phyloP scores from a whole-genome alignment of 2,888 invertebrate genomes.

The Xestia ashworthii region DNA sequence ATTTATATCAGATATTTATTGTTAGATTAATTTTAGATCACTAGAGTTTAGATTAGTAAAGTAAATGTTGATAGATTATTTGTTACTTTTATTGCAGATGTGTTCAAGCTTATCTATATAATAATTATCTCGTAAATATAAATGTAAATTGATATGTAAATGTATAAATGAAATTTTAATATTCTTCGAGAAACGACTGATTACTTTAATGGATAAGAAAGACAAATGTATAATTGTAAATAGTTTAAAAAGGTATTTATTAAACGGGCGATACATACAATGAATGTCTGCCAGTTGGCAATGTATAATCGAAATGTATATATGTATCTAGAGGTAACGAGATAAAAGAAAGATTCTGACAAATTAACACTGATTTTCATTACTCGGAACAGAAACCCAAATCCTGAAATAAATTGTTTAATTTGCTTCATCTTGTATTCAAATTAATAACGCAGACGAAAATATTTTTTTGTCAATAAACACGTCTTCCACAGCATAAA shows the following conservation, averaged over 20 bases:
- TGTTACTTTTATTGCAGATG: slow-evolving; percentile 84
- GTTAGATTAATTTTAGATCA: slow-evolving; percentile 77
- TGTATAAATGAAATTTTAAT: slow-evolving; percentile 67
- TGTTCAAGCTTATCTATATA: slow-evolving; percentile 84
- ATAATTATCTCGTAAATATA: slow-evolving; percentile 66
- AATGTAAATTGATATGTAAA: slow-evolving; percentile 66
- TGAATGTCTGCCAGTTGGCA: slow-evolving; percentile 69
- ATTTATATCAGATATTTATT: slow-evolving; percentile 84
- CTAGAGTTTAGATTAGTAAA: slow-evolving; percentile 74
- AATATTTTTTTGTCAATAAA: not conserved
- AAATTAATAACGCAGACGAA: not conserved
- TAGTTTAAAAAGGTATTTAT: slow-evolving; percentile 79
- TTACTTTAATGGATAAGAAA: slow-evolving; percentile 77
- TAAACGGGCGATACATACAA: slow-evolving; percentile 72
- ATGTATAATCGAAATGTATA: slow-evolving; percentile 77
- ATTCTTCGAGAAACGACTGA: slow-evolving; percentile 83
- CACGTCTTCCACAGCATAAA: not conserved
- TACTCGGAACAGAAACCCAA: slow-evolving; percentile 32
- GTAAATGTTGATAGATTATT: slow-evolving; percentile 78
- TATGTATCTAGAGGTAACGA: slow-evolving; percentile 82
- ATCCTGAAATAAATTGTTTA: not conserved
- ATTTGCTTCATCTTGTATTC: not conserved
- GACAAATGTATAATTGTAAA: slow-evolving; percentile 77
- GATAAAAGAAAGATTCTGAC: slow-evolving; percentile 76
- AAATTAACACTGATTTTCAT: slow-evolving; percentile 72